Base-by-base conservation (phyloP, 2,797 vertebrate genomes). In the Glyptemys insculpta region DNA sequence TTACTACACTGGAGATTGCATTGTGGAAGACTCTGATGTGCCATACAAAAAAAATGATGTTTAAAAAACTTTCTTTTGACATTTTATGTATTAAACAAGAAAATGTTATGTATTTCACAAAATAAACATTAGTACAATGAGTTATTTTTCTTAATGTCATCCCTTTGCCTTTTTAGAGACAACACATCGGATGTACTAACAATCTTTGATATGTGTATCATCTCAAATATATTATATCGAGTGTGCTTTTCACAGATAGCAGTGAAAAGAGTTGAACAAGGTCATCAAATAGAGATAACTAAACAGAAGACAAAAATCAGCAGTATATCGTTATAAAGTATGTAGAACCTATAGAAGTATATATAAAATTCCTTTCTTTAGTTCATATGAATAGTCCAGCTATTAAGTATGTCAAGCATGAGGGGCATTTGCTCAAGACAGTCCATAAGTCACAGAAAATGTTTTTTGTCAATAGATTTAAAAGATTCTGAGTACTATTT, bases 341-440 rank as follows among this genome's bases (percentile, higher is more conserved):
- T 2, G 81, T 90, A 86, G 1, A 4, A 76, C 68, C 41, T 85
- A 91, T 80, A 83, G 31, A 83, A 29, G 52, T 52, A 44, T 49
- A 25, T 95, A 79, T 83, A 89, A 47, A 94, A 89, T 94, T 95
- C 87, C 19, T 96, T 97, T 91, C 93, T 91, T 91, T 83, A 92
- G 31, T 93, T 93, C 57, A 94, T n/a, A 86, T 14, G 14, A 59
- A 94, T 47, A 1, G 0, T 83, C 89, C 84, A 86, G 12, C 44
- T 92, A 96, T 96, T 89, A 88, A 94, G 76, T 81, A 52, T 80
- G 25, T 86, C 49, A 94, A 86, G 57, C 82, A 96, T 93, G n/a
- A 96, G 57, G 87, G 79, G 6, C 83, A 54, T 96, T 96, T 91
- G 68, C 50, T 68, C 62, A 79, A 92, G 53, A 11, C 65, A 41